Evolutionary conservation across 2,797 vertebrate species (phyloP).

Genomic region (Peromyscus attwateri): DNA sequence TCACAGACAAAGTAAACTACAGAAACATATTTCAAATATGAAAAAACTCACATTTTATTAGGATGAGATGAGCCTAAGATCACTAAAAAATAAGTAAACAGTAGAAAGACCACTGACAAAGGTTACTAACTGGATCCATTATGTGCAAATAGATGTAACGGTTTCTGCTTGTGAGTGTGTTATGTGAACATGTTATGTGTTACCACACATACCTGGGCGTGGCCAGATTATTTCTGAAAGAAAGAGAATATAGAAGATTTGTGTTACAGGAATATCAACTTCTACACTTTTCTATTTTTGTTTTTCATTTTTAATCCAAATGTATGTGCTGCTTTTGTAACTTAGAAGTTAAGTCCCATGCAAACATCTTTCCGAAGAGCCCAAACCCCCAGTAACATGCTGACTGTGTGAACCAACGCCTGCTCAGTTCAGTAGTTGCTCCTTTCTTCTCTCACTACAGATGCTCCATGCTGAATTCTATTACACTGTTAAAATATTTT

Average conservation of each 20-base stretch:
- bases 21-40: conserved; percentile 22
- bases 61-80: conserved; percentile 28
- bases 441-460: not conserved
- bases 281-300: not conserved
- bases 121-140: not conserved
- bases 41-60: conserved; percentile 40
- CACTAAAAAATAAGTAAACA: not conserved
- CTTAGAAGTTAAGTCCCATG: conserved; percentile 5
- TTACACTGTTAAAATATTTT: not conserved
- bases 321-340: conserved; percentile 24
- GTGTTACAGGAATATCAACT: not conserved
- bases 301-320: conserved; percentile 51
- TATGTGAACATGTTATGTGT: not conserved
- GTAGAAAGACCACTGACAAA: not conserved
- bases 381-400: not conserved
- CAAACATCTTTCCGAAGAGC: conserved; percentile 13
- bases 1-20: conserved; percentile 31
- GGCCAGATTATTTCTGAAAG: conserved; percentile 9
- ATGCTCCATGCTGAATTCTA: conserved; percentile 13
- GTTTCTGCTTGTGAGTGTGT: not conserved
- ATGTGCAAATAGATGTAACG: not conserved
- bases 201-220: not conserved
- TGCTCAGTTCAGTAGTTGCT: not conserved
- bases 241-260: not conserved
- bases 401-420: not conserved